Conservation (phyloP, 2,113 vertebrate genomes). For the Amphiprion percula region DNA sequence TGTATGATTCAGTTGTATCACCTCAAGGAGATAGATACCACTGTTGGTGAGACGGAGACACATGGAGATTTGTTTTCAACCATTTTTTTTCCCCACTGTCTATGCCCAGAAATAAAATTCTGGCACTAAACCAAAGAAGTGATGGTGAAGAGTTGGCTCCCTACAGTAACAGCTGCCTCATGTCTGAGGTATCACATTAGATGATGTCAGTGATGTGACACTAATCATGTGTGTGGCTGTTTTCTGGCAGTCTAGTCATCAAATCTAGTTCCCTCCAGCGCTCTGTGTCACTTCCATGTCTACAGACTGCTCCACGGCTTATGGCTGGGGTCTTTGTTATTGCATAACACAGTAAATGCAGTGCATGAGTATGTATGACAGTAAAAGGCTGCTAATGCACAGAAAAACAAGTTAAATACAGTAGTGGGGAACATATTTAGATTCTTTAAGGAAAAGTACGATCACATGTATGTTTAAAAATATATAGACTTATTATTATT, state of each 20-base stretch:
- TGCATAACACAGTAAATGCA: slow-evolving; percentile 15
- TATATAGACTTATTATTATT: too few relatives aligned
- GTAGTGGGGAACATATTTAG: too few relatives aligned
- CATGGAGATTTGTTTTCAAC: slow-evolving; percentile 24
- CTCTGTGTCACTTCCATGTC: slow-evolving; percentile 31
- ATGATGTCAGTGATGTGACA: slow-evolving; percentile 66
- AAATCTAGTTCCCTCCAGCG: slow-evolving; percentile 36
- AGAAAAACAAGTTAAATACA: neutral
- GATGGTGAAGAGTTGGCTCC: slow-evolving; percentile 32
- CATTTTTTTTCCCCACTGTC: neutral
- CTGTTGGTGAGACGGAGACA: slow-evolving; percentile 16
- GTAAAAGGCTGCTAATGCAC: neutral
- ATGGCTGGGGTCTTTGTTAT: slow-evolving; percentile 11
- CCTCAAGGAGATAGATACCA: neutral
- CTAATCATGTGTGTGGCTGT: slow-evolving; percentile 59
- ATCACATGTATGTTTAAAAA: too few relatives aligned
- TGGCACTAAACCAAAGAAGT: slow-evolving; percentile 31
- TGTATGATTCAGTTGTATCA: slow-evolving; percentile 43
- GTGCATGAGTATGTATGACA: slow-evolving; percentile 14
- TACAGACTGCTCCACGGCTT: slow-evolving; percentile 30
- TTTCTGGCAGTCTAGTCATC: slow-evolving; percentile 51
- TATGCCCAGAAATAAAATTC: slow-evolving; percentile 39
- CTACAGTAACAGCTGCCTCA: slow-evolving; percentile 62
- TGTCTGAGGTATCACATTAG: slow-evolving; percentile 56
- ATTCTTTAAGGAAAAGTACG: too few relatives aligned